Percentiles rank a stretch among this genome's conserved stretches.
Conservation (phyloP, 2,797 vertebrate genomes). For the Capromys pilorides region DNA sequence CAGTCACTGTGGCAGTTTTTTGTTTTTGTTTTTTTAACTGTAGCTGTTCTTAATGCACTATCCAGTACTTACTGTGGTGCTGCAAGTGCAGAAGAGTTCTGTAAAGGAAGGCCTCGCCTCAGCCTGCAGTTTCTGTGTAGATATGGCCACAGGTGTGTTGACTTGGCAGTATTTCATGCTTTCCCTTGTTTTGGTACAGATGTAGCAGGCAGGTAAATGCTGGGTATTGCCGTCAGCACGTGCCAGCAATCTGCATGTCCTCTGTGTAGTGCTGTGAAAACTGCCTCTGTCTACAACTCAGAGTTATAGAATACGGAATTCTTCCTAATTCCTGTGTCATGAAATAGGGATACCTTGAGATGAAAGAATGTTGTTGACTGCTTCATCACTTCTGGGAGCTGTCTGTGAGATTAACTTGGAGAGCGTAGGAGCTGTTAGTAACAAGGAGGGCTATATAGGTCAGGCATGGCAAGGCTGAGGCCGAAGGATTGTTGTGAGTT, state of each 20-base stretch:
- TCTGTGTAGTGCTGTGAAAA: conserved; percentile 8
- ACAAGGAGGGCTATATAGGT: neutral
- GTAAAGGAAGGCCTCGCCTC: neutral
- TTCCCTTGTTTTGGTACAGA: neutral
- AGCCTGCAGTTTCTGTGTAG: neutral
- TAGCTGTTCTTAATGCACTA: neutral
- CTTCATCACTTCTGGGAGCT: neutral
- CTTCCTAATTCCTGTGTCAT: neutral
- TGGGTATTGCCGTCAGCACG: neutral
- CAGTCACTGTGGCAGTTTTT: neutral
- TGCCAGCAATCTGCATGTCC: neutral
- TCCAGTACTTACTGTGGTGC: neutral
- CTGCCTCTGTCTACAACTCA: neutral
- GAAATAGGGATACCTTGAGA: neutral
- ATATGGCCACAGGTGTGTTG: neutral
- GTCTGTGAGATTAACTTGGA: neutral
- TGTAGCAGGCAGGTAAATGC: neutral
- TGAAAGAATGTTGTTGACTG: conserved; percentile 11
- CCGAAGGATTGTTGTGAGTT: no score
- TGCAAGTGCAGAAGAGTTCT: neutral
- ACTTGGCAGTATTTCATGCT: neutral
- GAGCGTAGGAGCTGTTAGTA: neutral
- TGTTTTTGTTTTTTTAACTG: no score
- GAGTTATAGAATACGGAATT: neutral
- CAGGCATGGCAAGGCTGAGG: no score